Percentiles rank a stretch among this genome's conserved stretches.
Evolutionary conservation across 2,797 vertebrate species (phyloP).

Genomic region (Acanthornis magna): DNA sequence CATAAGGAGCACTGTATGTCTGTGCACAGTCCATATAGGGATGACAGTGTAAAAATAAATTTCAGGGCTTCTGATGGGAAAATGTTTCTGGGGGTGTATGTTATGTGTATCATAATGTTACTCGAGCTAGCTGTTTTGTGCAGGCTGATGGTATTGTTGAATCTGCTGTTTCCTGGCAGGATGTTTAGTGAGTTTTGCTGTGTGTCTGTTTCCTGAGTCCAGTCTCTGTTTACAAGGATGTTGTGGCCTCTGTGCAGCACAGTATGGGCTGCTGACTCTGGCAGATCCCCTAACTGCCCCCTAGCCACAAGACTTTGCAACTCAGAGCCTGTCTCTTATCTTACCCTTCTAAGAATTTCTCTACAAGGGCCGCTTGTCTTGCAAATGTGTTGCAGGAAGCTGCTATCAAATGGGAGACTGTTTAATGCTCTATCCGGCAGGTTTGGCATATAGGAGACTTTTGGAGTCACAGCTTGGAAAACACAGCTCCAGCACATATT

Average conservation of each 20-base stretch:
- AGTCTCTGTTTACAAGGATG: constrained; percentile 78
- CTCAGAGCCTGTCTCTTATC: constrained; percentile 18
- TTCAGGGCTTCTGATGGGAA: not conserved
- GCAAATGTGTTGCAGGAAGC: not conserved
- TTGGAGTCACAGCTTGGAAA: not conserved
- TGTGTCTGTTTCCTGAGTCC: constrained; percentile 80
- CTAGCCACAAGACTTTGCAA: not conserved
- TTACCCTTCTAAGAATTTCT: constrained; percentile 59
- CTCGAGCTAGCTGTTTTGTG: constrained; percentile 1
- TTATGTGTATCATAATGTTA: not conserved
- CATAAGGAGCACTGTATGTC: not conserved
- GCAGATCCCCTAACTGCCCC: not conserved
- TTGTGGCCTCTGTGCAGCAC: constrained; percentile 73
- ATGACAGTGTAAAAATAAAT: not conserved
- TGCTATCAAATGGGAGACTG: constrained; percentile 14
- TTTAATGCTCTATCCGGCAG: not conserved
- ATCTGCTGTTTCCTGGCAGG: constrained; percentile 82
- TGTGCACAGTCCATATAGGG: not conserved
- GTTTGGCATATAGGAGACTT: not conserved
- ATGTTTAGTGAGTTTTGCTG: constrained; percentile 83
- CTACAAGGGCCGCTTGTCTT: constrained; percentile 48
- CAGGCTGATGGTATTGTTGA: constrained; percentile 71
- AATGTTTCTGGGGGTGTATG: not conserved
- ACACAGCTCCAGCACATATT: not conserved
- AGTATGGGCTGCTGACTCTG: constrained; percentile 4